Conservation (phyloP, 2,797 vertebrate genomes). For the Dromococcyx pavoninus region DNA sequence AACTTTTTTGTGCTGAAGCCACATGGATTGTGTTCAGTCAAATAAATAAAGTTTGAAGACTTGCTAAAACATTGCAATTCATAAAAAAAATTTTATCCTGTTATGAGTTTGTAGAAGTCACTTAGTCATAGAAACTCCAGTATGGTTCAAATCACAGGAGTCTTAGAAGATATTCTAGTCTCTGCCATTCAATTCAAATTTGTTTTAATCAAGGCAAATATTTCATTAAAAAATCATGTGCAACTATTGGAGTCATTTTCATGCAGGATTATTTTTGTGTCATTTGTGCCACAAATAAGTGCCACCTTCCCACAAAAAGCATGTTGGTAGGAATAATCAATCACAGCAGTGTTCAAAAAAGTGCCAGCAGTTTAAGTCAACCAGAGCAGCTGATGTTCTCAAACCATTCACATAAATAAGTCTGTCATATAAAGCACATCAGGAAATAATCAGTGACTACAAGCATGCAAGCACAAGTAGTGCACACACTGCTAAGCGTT, state of each 20-base stretch:
- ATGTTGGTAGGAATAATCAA: slow-evolving; percentile 29
- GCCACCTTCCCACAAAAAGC: slow-evolving; percentile 59
- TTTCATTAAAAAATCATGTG: slow-evolving; percentile 7
- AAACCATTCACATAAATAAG: slow-evolving; percentile 61
- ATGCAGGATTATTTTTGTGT: slow-evolving; percentile 60
- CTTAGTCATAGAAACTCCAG: slow-evolving; percentile 21
- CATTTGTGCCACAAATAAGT: slow-evolving; percentile 46
- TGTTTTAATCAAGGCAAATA: slow-evolving; percentile 37
- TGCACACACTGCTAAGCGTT: slow-evolving; percentile 38
- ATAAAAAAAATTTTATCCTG: background rate
- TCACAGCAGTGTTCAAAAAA: slow-evolving; percentile 59
- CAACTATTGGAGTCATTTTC: slow-evolving; percentile 4
- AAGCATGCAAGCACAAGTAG: slow-evolving; percentile 68
- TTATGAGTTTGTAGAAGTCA: background rate
- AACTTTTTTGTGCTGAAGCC: slow-evolving; percentile 39
- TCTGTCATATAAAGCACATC: slow-evolving; percentile 26
- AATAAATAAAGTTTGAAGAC: slow-evolving; percentile 4
- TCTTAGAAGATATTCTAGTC: background rate
- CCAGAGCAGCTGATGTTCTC: slow-evolving; percentile 51
- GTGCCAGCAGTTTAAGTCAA: slow-evolving; percentile 51
- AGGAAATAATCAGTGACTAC: slow-evolving; percentile 60
- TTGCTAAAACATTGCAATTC: background rate
- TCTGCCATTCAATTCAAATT: background rate
- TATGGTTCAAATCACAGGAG: background rate
- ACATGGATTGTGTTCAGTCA: slow-evolving; percentile 55